Evolutionary conservation across 2,113 vertebrate species (phyloP).

Genomic region (Butorides virescens): DNA sequence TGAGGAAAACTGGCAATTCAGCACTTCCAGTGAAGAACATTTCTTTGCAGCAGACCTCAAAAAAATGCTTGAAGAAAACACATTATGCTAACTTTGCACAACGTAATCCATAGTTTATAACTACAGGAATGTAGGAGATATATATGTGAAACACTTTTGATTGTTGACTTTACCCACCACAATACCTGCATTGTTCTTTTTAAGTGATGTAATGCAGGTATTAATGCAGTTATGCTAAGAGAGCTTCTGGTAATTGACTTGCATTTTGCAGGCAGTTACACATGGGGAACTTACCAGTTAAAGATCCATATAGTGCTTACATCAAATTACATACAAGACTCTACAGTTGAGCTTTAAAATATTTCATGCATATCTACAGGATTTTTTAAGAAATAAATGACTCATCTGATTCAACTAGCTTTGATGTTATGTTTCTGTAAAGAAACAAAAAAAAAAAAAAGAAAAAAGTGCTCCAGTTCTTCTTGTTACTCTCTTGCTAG

Average conservation of each 20-base stretch:
- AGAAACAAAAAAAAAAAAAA: background rate
- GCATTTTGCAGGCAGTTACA: background rate
- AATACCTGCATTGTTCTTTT: background rate
- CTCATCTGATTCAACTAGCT: background rate
- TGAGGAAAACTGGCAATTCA: background rate
- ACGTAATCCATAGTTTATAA: slow-evolving; percentile 3
- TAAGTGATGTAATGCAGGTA: background rate
- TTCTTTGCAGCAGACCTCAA: background rate
- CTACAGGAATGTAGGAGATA: background rate
- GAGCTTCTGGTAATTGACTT: background rate
- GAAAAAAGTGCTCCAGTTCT: background rate
- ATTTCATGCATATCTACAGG: background rate
- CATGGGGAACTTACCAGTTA: background rate
- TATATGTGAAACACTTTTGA: background rate
- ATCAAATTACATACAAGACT: background rate
- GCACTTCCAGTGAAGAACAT: background rate
- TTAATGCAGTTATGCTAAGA: background rate
- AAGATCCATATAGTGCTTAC: background rate
- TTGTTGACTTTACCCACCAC: background rate
- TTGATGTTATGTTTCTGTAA: background rate
- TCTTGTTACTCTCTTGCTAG: background rate
- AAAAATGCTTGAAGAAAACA: slow-evolving; percentile 1
- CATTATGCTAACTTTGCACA: background rate
- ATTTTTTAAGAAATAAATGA: background rate
- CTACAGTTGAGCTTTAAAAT: background rate